Evolutionary conservation across 2,797 vertebrate genomes (phyloP).

Genomic region (Pipistrellus pipistrellus): DNA sequence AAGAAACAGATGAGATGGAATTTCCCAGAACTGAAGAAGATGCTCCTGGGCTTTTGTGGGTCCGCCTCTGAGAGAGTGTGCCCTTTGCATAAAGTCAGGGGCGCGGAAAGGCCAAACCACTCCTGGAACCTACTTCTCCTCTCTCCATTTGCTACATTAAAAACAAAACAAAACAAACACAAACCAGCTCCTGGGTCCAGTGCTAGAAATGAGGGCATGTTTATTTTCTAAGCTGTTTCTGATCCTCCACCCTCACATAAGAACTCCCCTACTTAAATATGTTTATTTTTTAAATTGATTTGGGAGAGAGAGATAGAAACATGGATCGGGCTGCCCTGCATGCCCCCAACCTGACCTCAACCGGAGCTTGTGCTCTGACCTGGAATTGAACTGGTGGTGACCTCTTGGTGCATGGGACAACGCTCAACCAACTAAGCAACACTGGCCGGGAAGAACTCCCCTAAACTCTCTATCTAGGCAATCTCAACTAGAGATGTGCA

Average conservation of each 20-base stretch:
- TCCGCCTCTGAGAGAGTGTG: neutral
- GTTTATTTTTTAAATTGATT: too few species aligned
- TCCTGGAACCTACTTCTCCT: neutral
- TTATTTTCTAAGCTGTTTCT: slow-evolving; percentile 46
- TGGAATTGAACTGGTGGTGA: too few species aligned
- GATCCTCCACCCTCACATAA: neutral
- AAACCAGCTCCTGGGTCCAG: neutral
- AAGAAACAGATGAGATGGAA: slow-evolving; percentile 51
- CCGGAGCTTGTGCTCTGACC: too few species aligned
- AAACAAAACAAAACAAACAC: neutral
- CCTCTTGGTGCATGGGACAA: too few species aligned
- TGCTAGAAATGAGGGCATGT: neutral
- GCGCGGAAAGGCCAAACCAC: neutral
- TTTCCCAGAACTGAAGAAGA: neutral
- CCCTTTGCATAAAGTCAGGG: neutral
- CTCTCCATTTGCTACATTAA: neutral
- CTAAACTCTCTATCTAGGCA: neutral
- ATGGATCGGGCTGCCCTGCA: too few species aligned
- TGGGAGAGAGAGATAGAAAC: too few species aligned
- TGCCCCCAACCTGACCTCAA: too few species aligned
- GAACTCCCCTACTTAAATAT: slow-evolving; percentile 20
- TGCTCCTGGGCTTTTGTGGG: neutral
- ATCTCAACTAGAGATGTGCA: neutral
- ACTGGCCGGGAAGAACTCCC: too few species aligned
- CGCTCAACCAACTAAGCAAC: too few species aligned